Conservation (phyloP, 2,113 vertebrate genomes). For the Ovibos moschatus region DNA sequence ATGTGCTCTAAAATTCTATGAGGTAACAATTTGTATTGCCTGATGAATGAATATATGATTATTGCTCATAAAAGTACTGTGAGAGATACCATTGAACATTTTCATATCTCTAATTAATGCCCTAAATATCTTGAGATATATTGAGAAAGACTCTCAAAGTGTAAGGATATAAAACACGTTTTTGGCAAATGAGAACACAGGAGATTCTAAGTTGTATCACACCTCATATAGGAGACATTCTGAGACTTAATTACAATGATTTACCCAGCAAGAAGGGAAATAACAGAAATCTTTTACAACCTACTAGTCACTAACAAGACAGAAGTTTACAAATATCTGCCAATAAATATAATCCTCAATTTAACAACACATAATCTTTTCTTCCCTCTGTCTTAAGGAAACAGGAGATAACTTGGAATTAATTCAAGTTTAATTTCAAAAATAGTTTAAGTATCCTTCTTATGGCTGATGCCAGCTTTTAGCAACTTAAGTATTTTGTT, state of each 20-base stretch:
- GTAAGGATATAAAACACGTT: conserved; percentile 34
- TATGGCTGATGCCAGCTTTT: neutral
- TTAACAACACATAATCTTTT: conserved; percentile 16
- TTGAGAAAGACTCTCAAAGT: neutral
- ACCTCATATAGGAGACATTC: conserved; percentile 19
- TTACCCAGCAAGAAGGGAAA: conserved; percentile 20
- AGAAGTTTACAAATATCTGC: conserved; percentile 45
- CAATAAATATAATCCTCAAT: conserved; percentile 57
- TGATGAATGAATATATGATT: conserved; percentile 21
- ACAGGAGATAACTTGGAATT: neutral
- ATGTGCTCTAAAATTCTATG: neutral
- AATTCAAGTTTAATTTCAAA: conserved; percentile 19
- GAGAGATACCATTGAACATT: neutral
- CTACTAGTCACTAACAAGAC: conserved; percentile 48
- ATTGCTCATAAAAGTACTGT: conserved; percentile 29
- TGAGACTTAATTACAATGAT: conserved; percentile 62
- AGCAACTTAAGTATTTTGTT: conserved; percentile 33
- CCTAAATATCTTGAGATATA: neutral
- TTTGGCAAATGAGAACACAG: neutral
- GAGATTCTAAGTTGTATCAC: conserved; percentile 32
- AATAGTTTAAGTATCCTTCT: neutral
- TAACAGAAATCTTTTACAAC: conserved; percentile 47
- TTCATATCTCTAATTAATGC: conserved; percentile 55
- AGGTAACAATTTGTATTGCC: neutral
- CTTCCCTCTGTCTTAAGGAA: neutral